Conservation (phyloP, 2,797 vertebrate genomes). For the Lacerta agilis region DNA sequence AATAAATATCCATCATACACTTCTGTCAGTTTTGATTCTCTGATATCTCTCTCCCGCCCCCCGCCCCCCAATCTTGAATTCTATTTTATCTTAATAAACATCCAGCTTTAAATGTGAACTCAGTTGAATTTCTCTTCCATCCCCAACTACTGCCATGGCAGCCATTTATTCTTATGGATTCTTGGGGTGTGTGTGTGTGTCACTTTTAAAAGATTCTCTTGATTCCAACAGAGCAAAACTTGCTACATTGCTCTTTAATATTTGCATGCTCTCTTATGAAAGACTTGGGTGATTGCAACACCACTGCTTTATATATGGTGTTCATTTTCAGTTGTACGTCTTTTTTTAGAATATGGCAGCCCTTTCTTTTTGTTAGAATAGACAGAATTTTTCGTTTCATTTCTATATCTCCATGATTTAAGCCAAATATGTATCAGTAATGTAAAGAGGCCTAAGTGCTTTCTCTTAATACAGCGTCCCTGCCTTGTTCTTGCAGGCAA, state of each 20-base stretch:
- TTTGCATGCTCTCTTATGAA: slow-evolving; percentile 11
- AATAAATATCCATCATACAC: no score
- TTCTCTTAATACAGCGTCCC: slow-evolving; percentile 6
- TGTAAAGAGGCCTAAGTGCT: background rate
- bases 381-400: background rate
- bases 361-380: slow-evolving; percentile 22
- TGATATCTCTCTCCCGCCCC: no score
- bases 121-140: no score
- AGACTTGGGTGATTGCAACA: background rate
- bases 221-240: slow-evolving; percentile 28
- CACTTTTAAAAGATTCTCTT: slow-evolving; percentile 53
- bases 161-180: slow-evolving; percentile 39
- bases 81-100: no score
- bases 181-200: slow-evolving; percentile 14
- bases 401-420: slow-evolving; percentile 7
- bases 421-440: background rate
- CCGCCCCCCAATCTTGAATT: no score
- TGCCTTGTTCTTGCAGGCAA: background rate
- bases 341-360: background rate
- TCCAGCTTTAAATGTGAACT: no score
- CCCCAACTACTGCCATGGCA: slow-evolving; percentile 50
- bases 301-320: background rate
- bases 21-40: no score
- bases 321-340: slow-evolving; percentile 25
- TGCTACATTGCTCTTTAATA: background rate